Conservation (phyloP, 1,140 invertebrate species). For the Manduca sexta region DNA sequence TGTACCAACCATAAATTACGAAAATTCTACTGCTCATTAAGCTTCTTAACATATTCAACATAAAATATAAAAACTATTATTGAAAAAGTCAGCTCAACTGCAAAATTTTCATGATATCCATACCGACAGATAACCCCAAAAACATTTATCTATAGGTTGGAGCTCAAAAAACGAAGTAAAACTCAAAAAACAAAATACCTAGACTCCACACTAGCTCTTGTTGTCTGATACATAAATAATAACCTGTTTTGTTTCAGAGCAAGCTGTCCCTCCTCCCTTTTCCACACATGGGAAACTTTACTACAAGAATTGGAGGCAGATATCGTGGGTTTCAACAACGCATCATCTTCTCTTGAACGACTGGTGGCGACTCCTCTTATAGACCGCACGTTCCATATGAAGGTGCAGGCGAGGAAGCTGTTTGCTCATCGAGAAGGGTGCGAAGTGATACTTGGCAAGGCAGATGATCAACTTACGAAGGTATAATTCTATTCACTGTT, state of each 20-base stretch:
- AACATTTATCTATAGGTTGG: too few species aligned
- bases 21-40: too few species aligned
- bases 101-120: too few species aligned
- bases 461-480: slow-evolving; percentile 91
- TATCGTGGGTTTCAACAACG: slow-evolving; percentile 91
- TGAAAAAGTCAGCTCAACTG: too few species aligned
- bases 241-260: slow-evolving; percentile 74
- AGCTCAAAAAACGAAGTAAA: too few species aligned
- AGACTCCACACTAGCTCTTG: too few species aligned
- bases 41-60: too few species aligned
- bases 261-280: slow-evolving; percentile 85
- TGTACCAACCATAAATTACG: too few species aligned
- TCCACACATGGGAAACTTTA: slow-evolving; percentile 93
- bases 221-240: neutral
- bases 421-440: slow-evolving; percentile 94
- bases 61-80: too few species aligned
- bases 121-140: too few species aligned
- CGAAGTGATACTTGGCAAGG: slow-evolving; percentile 90
- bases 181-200: too few species aligned
- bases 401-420: slow-evolving; percentile 93
- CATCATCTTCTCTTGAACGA: slow-evolving; percentile 86
- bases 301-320: slow-evolving; percentile 95
- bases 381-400: slow-evolving; percentile 92
- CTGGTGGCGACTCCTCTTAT: slow-evolving; percentile 88
- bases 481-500: slow-evolving; percentile 18